A percentile compares a stretch with the other conserved stretches of the same genome.
Conservation (phyloP, 2,113 vertebrate genomes). For the Pelecanus crispus region DNA sequence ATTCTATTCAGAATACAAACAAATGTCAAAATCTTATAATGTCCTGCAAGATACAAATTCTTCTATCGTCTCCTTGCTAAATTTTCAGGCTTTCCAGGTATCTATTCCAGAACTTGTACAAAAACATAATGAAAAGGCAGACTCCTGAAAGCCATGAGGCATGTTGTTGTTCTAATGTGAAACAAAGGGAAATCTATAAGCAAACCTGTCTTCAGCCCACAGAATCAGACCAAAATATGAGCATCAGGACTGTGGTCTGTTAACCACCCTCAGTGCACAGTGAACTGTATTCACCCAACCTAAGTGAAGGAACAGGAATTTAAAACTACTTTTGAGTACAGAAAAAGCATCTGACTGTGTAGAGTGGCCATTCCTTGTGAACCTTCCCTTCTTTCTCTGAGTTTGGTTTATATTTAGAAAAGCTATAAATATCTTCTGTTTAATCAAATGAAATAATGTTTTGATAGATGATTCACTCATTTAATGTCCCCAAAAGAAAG, state of each 20-base stretch:
- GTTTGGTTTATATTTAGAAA: slow-evolving; percentile 15
- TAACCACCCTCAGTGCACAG: neutral
- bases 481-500: slow-evolving; percentile 35
- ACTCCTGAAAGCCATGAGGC: neutral
- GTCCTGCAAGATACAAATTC: neutral
- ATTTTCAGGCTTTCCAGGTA: neutral
- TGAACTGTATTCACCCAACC: neutral
- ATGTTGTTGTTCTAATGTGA: neutral
- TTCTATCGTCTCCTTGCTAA: neutral
- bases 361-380: neutral
- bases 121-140: neutral
- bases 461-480: slow-evolving; percentile 21
- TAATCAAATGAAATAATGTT: slow-evolving; percentile 25
- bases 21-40: neutral
- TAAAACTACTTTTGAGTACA: neutral
- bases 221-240: neutral
- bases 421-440: slow-evolving; percentile 30
- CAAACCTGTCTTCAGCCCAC: neutral
- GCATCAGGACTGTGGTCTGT: neutral
- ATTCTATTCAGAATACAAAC: neutral
- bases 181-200: neutral
- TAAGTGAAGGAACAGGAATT: neutral
- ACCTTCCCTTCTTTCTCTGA: neutral
- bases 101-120: neutral
- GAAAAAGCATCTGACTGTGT: neutral